Evolutionary conservation across 2,797 vertebrate species (phyloP).

Genomic region (Glossophaga mutica): DNA sequence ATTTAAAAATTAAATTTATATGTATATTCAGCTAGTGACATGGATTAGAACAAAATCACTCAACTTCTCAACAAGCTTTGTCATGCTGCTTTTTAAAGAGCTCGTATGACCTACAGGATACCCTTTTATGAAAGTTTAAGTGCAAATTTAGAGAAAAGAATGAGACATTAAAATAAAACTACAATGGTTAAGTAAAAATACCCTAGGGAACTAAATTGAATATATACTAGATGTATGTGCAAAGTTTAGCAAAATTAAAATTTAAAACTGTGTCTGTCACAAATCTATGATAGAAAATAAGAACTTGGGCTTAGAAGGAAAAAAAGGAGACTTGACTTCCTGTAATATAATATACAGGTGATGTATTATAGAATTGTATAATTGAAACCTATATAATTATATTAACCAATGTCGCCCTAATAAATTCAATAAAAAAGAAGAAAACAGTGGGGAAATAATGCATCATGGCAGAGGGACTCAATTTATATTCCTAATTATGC

Average conservation of each 20-base stretch:
- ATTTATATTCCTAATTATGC: background rate
- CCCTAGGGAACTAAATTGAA: background rate
- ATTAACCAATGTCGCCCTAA: background rate
- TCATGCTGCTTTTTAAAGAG: background rate
- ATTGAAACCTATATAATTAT: background rate
- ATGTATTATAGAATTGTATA: background rate
- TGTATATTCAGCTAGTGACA: background rate
- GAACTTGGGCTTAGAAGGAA: background rate
- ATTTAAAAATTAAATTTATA: background rate
- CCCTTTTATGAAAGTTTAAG: background rate
- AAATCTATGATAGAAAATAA: slow-evolving; percentile 18
- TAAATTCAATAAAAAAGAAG: background rate
- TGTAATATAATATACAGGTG: background rate
- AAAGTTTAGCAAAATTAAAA: slow-evolving; percentile 35
- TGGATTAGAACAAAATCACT: background rate
- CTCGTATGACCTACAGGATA: background rate
- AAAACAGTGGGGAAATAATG: too few relatives aligned
- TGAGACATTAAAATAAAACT: slow-evolving; percentile 11
- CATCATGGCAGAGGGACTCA: background rate
- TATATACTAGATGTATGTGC: slow-evolving; percentile 35
- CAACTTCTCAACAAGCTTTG: background rate
- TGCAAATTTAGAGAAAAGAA: slow-evolving; percentile 25
- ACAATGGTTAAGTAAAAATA: slow-evolving; percentile 1
- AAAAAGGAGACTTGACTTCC: background rate
- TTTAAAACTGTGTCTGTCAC: slow-evolving; percentile 18